phyloP scores from a whole-genome alignment of 2,888 invertebrate species.

The Hirtodrosophila trivittata region DNA sequence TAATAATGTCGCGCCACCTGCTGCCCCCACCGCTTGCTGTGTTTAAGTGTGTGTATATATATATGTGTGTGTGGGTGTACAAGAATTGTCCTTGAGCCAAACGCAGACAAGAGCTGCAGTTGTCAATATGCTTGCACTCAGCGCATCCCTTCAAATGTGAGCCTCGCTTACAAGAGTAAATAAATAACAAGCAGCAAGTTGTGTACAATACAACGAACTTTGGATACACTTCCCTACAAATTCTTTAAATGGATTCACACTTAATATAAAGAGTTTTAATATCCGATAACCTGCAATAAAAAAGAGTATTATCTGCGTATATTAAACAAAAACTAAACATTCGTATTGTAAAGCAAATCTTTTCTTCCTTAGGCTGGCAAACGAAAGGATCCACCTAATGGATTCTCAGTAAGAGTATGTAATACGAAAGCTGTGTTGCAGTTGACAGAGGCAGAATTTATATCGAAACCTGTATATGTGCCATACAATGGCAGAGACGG shows the following conservation, averaged over 20 bases:
- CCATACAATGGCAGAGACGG: conserved; percentile 20
- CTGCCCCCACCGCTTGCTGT: conserved; percentile 7
- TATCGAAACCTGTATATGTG: too few species aligned
- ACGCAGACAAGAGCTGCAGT: conserved; percentile 31
- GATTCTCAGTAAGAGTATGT: conserved; percentile 1
- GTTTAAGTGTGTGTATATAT: neutral
- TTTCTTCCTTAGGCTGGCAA: too few species aligned
- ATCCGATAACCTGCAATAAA: too few species aligned
- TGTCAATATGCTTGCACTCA: conserved; percentile 56
- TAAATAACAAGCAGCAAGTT: conserved; percentile 61
- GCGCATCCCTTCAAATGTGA: conserved; percentile 51
- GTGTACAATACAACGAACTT: neutral
- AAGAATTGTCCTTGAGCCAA: conserved; percentile 35
- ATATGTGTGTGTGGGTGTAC: conserved; percentile 8
- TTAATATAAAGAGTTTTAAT: too few species aligned
- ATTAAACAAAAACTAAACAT: too few species aligned
- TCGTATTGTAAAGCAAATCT: too few species aligned
- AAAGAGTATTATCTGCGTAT: too few species aligned
- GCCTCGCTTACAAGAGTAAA: conserved; percentile 64
- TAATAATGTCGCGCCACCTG: conserved; percentile 51
- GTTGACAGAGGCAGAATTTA: conserved; percentile 24
- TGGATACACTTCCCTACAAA: conserved; percentile 22
- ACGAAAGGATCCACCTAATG: neutral
- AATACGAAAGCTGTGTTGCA: conserved; percentile 10
- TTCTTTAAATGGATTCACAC: too few species aligned